Conservation (phyloP, 2,797 vertebrate genomes). For the Percopsis omiscomaycus region DNA sequence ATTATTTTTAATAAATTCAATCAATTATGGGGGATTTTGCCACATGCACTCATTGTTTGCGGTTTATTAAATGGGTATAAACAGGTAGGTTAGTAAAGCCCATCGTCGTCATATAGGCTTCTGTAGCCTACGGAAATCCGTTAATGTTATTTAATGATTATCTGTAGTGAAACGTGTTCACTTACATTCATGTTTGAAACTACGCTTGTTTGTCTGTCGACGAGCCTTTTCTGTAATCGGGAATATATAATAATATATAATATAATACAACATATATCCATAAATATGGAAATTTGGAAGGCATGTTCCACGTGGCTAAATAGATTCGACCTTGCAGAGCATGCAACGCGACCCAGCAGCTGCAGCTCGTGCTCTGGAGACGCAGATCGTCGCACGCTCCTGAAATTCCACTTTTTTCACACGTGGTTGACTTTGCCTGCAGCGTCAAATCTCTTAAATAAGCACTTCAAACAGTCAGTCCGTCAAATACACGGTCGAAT, state of each 20-base stretch:
- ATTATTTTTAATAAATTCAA: too few relatives aligned
- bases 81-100: constrained; percentile 35
- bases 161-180: neutral
- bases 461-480: constrained; percentile 8
- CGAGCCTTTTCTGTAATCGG: too few relatives aligned
- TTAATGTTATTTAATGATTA: constrained; percentile 13
- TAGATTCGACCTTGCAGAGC: constrained; percentile 10
- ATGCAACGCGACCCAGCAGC: constrained; percentile 54
- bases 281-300: constrained; percentile 51
- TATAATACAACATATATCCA: neutral
- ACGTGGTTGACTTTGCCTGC: constrained; percentile 57
- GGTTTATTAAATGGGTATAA: constrained; percentile 25
- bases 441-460: constrained; percentile 33
- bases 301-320: constrained; percentile 59
- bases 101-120: constrained; percentile 8
- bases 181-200: neutral
- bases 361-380: constrained; percentile 26
- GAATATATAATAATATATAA: too few relatives aligned
- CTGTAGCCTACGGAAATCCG: constrained; percentile 15
- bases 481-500: neutral
- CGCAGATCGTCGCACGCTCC: constrained; percentile 16
- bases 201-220: too few relatives aligned
- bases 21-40: too few relatives aligned
- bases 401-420: constrained; percentile 62
- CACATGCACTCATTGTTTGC: constrained; percentile 15